Base-by-base conservation (phyloP, 2,113 vertebrate species). In the Centropus unirufus region DNA sequence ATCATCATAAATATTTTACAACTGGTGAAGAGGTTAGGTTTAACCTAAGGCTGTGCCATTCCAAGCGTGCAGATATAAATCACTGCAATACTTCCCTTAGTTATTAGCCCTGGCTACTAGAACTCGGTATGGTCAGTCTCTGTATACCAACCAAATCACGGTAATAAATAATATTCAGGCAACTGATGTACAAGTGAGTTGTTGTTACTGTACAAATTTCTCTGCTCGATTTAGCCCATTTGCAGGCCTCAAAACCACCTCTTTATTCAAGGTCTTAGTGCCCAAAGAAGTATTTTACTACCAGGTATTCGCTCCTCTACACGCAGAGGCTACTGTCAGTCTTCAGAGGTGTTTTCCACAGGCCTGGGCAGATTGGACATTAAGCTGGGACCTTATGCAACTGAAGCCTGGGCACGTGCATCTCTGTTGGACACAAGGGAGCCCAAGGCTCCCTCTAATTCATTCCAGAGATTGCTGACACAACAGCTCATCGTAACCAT, bases 371-470 rank as follows among this genome's bases (percentile, higher is more conserved):
- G 64, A 54, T 39, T 32, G 44, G n/a, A 84, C 83, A 69, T 81
- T 63, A 68, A 88, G 30, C n/a, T 46, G 73, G 61, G 57, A 49
- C 52, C 42, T 87, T 64, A 83, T 4, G 22, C 52, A 62, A 55
- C 51, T 22, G 0, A 40, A 32, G 21, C 29, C 67, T 74, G 57
- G 79, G 82, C 46, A 67, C 3, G 0, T 7, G 16, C 12, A 10
- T 23, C 0, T 0, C 5, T 11, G 44, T 5, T 32, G 62, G 63
- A 55, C 59, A 16, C 59, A 26, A 12, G 54, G 32, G 47, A 39
- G 77, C 73, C 88, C 76, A 18, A 51, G 78, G 80, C 59, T 75
- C 32, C 1, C 72, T 52, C 1, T 5, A 88, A 66, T 54, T 93
- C 69, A 39, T 10, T 46, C 6, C 29, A 47, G 34, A 54, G 57